Evolutionary conservation across 92 coral and sea anemone species (phyloP), one percentile per base, ranked within the genome.

Genomic region (Palythoa grandiflora): DNA sequence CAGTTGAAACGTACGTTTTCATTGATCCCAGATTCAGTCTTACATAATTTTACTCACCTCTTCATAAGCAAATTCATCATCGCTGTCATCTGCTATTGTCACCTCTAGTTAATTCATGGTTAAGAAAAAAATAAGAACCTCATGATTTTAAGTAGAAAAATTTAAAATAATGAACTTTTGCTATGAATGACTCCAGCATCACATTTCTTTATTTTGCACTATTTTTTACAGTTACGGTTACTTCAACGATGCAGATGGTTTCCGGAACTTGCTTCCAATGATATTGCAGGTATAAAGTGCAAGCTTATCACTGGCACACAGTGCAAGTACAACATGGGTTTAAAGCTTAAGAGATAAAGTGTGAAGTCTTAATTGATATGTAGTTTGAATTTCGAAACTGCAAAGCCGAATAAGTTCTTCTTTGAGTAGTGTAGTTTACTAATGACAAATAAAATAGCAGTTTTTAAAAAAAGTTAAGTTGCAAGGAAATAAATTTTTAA

Each of bases 41-140:
- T 21, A 3, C 2, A 16, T 35, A 9, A 16, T 17, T 17, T 63
- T 15, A 65, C 87, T 59, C 71, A 97, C 99, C 99, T 95, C 99
- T 87, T 97, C 99, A 87, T 97, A 97, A 8, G 94, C 84, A 88
- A 97, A 97, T 89, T 97, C 99, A 39, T 97, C 99, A 76, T 97
- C 99, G 73, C 98, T 92, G 78, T 95, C 98, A 40, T 95, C 98
- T 14, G 95, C 93, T 72, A 97, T 95, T 77, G 97, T 94, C 71
- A 95, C 94, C 89, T 97, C 99, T 95, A 54, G 6, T 84, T 44
- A 44, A 44, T 59, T 66, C 47, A 17, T 15, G 40, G 84, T 90
- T 40, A 86, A 90, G 86, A 35, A 9, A 63, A 21, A 5, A 17
- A 0, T n/a, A 63, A 11, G 17, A n/a, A 20, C 7, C 1, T n/a